A percentile compares a stretch with the other conserved stretches of the same genome.
Evolutionary conservation across 2,888 invertebrate species (phyloP).

Genomic region (Erebia epiphron): DNA sequence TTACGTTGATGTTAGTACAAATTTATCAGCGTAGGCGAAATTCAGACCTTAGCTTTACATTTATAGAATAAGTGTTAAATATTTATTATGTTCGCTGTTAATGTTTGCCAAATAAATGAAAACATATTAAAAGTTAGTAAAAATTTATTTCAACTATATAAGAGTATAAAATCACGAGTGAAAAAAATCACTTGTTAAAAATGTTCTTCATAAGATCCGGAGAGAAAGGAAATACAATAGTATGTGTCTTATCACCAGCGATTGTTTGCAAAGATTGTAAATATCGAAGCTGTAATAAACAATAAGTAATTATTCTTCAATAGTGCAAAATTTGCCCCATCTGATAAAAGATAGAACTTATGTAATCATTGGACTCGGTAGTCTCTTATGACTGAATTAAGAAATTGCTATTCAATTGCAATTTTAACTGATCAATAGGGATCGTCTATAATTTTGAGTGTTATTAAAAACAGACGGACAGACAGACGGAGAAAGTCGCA

Average conservation of each 20-base stretch:
- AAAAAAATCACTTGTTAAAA: constrained; percentile 43
- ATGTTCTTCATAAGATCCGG: constrained; percentile 84
- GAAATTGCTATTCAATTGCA: not conserved
- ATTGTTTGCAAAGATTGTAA: constrained; percentile 93
- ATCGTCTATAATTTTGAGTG: too few relatives aligned
- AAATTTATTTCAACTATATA: constrained; percentile 16
- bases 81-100: constrained; percentile 54
- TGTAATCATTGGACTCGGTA: not conserved
- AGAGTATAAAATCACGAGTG: constrained; percentile 10
- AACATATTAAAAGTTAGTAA: constrained; percentile 1
- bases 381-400: not conserved
- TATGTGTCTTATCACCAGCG: constrained; percentile 94
- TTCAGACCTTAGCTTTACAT: not conserved
- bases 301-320: not conserved
- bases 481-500: too few relatives aligned
- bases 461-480: too few relatives aligned
- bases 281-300: constrained; percentile 85
- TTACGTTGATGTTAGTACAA: not conserved
- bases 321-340: not conserved
- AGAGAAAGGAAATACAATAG: constrained; percentile 93
- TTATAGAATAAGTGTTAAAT: constrained; percentile 47
- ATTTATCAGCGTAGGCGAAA: not conserved
- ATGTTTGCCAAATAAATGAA: constrained; percentile 32
- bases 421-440: too few relatives aligned
- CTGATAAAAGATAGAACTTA: not conserved